These are phyloP conservation scores for Masnerella sp. DNA, from an alignment of 2,888 invertebrate genomes.

Conservation along the genomic window DNA sequence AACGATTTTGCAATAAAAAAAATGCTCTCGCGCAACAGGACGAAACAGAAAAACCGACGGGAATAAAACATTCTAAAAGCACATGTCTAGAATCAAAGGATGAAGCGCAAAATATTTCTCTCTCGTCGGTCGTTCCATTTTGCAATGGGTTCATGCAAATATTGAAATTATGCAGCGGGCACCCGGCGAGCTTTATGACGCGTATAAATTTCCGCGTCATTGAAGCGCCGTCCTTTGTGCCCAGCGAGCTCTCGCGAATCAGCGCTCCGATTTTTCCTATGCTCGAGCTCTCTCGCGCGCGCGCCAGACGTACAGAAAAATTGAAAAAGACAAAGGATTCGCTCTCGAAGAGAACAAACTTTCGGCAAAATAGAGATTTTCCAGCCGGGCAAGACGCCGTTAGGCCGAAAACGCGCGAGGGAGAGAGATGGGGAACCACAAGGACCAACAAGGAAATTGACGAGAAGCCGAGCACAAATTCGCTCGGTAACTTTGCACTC, in stretches of 20 bases:
- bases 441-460: slow-evolving; percentile 26
- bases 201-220: slow-evolving; percentile 61
- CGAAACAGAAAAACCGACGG: slow-evolving; percentile 28
- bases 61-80: slow-evolving; percentile 52
- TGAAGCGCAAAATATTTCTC: slow-evolving; percentile 54
- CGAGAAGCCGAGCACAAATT: slow-evolving; percentile 49
- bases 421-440: slow-evolving; percentile 12
- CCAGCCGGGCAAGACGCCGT: slow-evolving; percentile 24
- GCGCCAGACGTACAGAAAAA: slow-evolving; percentile 33
- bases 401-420: slow-evolving; percentile 2
- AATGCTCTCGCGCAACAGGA: background rate
- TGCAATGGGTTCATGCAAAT: slow-evolving; percentile 60
- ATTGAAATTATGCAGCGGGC: slow-evolving; percentile 58
- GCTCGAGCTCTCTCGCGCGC: slow-evolving; percentile 10
- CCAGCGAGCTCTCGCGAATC: slow-evolving; percentile 53
- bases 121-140: slow-evolving; percentile 61
- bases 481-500: slow-evolving; percentile 51
- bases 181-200: slow-evolving; percentile 58
- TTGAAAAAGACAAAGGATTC: slow-evolving; percentile 54
- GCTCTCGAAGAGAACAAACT: slow-evolving; percentile 53
- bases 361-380: slow-evolving; percentile 50
- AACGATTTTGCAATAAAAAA: slow-evolving; percentile 8
- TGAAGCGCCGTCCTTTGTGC: slow-evolving; percentile 56
- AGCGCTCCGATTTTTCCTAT: slow-evolving; percentile 50
- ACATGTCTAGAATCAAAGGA: slow-evolving; percentile 55